Evolutionary conservation across 2,797 vertebrate species (phyloP), one percentile per base, ranked within the genome.

Genomic region (Leucoraja ocellata): DNA sequence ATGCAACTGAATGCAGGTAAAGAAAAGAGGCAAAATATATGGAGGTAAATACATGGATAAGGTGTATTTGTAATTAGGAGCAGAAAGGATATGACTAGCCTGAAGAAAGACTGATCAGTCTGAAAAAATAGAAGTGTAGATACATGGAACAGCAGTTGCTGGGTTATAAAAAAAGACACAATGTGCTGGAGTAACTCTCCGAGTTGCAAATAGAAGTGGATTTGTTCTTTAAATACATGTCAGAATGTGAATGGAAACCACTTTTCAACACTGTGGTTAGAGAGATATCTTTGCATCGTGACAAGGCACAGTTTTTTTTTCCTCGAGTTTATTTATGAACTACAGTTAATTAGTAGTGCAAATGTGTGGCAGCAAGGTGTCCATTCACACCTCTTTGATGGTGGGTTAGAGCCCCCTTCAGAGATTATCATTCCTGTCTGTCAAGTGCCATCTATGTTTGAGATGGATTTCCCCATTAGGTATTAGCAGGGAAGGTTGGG

Each of bases 351-450:
- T 92, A 76, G 71, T 74, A 10, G 90, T 92, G 90, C 46, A 76
- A 76, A 92, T 92, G 25, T 92, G 71, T 76, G 73, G 32, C 36
- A 74, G 90, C 36, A 92, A 73, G 71, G 90, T 74, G 32, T 92
- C 90, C 90, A 92, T 92, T 92, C 71, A 92, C 90, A 92, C 90
- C 90, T 92, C 68, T 76, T 54, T 92, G 36, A 92, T 76, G 73
- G 71, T 76, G 23, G 90, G 68, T 92, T 92, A 92, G 71, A 92
- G 90, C 23, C 28, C 39, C 90, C 73, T 54, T 76, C 71, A 92
- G 90, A 74, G 90, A 76, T 76, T 92, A 73, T 76, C 90, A 92
- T 76, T 76, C 13, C 90, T 92, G 68, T 73, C 90, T 92, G 90
- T 92, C 68, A 92, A 54, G 90, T 74, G 68, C 90, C 90, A 76